These are phyloP conservation scores for Centropristis striata DNA, from an alignment of 2,113 vertebrate species.

Conservation along the genomic window DNA sequence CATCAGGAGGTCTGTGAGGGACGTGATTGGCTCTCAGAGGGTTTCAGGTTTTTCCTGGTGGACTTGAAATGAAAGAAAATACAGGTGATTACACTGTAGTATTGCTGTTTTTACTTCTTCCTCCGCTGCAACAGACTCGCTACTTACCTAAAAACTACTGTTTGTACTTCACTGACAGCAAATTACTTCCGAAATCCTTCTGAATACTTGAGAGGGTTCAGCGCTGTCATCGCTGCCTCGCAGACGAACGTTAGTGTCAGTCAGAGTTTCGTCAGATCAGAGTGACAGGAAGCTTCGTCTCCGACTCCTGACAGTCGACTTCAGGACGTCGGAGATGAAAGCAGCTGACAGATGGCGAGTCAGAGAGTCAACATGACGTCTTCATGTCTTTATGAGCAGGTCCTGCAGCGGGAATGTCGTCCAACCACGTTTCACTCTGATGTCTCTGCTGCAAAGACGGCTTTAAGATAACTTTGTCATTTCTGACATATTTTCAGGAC, in stretches of 20 bases:
- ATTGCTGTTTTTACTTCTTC: neutral
- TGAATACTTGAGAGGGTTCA: slow-evolving; percentile 12
- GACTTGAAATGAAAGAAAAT: neutral
- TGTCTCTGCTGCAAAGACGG: too few relatives aligned
- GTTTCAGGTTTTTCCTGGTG: neutral
- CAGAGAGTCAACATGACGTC: neutral
- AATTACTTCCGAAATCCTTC: neutral
- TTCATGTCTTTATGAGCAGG: too few relatives aligned
- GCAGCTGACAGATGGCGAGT: slow-evolving; percentile 1
- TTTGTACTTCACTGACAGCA: too few relatives aligned
- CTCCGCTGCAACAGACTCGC: neutral
- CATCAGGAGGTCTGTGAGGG: neutral
- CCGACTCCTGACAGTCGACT: neutral
- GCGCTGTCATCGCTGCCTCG: neutral
- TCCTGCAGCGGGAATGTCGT: neutral
- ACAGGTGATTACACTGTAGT: neutral
- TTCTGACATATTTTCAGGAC: too few relatives aligned
- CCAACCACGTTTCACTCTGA: neutral
- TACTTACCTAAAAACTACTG: too few relatives aligned
- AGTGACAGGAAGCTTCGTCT: slow-evolving; percentile 14
- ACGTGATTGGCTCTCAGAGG: neutral
- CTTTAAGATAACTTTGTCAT: too few relatives aligned
- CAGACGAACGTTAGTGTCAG: slow-evolving; percentile 30
- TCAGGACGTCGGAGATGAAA: slow-evolving; percentile 13
- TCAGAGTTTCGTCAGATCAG: neutral